These are phyloP conservation scores for Lutraria rhynchaena DNA, from an alignment of 1,140 invertebrate genomes.

Conservation along the genomic window DNA sequence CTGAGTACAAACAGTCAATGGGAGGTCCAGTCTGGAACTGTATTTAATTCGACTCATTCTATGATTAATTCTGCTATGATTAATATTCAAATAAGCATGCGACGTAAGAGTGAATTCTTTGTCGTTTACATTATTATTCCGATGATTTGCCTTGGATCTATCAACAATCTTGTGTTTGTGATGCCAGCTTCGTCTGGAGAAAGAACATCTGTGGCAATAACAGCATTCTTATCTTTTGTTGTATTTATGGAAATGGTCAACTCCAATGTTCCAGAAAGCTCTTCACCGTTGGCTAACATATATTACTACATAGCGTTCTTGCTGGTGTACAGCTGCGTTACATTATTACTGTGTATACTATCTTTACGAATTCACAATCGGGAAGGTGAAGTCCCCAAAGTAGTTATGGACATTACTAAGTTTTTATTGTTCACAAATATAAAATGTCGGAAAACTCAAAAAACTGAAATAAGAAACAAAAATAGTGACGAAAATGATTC, in stretches of 20 bases:
- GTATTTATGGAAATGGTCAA: slow-evolving; percentile 85
- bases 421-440: too few species aligned
- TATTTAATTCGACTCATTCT: not conserved
- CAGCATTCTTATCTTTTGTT: slow-evolving; percentile 84
- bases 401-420: too few species aligned
- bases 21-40: not conserved
- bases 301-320: slow-evolving; percentile 48
- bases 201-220: slow-evolving; percentile 84
- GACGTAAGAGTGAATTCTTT: slow-evolving; percentile 76
- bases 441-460: too few species aligned
- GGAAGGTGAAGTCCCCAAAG: slow-evolving; percentile 4
- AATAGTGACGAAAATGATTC: too few species aligned
- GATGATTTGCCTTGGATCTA: slow-evolving; percentile 84
- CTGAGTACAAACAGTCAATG: slow-evolving; percentile 39
- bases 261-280: slow-evolving; percentile 85
- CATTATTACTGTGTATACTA: slow-evolving; percentile 24
- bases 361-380: slow-evolving; percentile 34
- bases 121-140: slow-evolving; percentile 85
- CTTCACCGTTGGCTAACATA: slow-evolving; percentile 82
- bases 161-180: slow-evolving; percentile 85
- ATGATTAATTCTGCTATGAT: not conserved
- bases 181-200: slow-evolving; percentile 85
- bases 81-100: slow-evolving; percentile 12
- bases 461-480: too few species aligned
- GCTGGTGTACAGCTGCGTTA: slow-evolving; percentile 30